Evolutionary conservation across 2,113 vertebrate species (phyloP), one percentile per base, ranked within the genome.

Genomic region (Motacilla alba): DNA sequence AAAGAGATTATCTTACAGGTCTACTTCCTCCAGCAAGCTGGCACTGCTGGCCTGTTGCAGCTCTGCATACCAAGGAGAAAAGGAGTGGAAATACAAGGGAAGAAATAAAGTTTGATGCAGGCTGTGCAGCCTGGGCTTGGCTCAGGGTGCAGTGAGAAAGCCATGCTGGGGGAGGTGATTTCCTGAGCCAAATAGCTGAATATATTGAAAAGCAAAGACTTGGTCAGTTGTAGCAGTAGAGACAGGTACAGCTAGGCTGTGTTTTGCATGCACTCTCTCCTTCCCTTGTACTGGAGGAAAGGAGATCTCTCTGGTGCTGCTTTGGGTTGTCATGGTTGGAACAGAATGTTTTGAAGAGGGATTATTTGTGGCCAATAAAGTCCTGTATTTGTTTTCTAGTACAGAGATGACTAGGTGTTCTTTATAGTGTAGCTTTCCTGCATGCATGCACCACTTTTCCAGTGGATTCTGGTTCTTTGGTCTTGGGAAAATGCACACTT

Each of bases 151-250:
- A 37, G 39, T 23, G 59, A 44, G 92, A 46, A 50, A 55, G 31
- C 47, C 6, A 1, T 7, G 31, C 23, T 52, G 23, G 7, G 28
- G n/a, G 28, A 53, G 50, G 49, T 47, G 73, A 14, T 81, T 66
- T 77, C 5, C 50, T 53, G 50, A 44, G 44, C 23, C 33, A 33
- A 21, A 24, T 4, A 35, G 21, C 46, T 69, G 80, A 39, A 24
- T 59, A 2, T 52, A 12, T 35, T 30, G 31, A 18, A 70, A 80
- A 80, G 41, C 60, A 81, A 33, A 43, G 60, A 9, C 53, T 50
- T 0, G 1, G 14, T n/a, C 27, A 3, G 7, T 31, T 60, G 13
- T 69, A 80, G 27, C 15, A 50, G 49, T 2, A 41, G 27, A 49
- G 62, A 7, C 52, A 46, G 72, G 33, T 79, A n/a, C 26, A 47